Percentiles rank a stretch among this genome's conserved stretches.
These are phyloP conservation scores for Diadophis punctatus DNA, from an alignment of 2,113 vertebrate genomes.

Conservation along the genomic window DNA sequence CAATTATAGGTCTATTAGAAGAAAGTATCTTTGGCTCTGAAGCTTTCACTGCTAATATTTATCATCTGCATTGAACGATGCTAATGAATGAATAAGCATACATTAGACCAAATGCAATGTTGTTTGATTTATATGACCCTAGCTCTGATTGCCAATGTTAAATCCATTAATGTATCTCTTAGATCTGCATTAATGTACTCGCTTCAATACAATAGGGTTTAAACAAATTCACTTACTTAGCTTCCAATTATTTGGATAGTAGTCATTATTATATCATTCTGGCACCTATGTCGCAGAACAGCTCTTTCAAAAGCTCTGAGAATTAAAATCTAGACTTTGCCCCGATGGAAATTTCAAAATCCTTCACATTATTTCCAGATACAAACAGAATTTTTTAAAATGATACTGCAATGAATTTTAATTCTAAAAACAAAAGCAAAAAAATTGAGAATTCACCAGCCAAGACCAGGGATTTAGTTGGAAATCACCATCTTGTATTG, in stretches of 20 bases:
- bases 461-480: neutral
- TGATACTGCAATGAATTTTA: neutral
- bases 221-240: constrained; percentile 73
- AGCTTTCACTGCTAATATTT: constrained; percentile 74
- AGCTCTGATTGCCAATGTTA: constrained; percentile 76
- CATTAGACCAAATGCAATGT: constrained; percentile 62
- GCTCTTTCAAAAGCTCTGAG: constrained; percentile 58
- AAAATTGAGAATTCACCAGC: neutral
- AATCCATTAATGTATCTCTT: constrained; percentile 78
- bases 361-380: constrained; percentile 21
- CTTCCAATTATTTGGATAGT: constrained; percentile 63
- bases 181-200: constrained; percentile 74
- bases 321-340: constrained; percentile 50
- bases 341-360: constrained; percentile 35
- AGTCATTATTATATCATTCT: constrained; percentile 66
- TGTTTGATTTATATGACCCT: constrained; percentile 75
- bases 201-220: constrained; percentile 68
- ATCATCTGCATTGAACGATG: constrained; percentile 69
- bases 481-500: neutral
- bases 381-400: constrained; percentile 41
- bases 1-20: constrained; percentile 71
- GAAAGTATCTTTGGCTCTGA: constrained; percentile 69
- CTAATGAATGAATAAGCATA: constrained; percentile 74
- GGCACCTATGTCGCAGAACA: constrained; percentile 57
- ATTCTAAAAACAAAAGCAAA: constrained; percentile 41